Evolutionary conservation across 2,113 vertebrate species (phyloP), one percentile per base, ranked within the genome.

Genomic region (Oenanthe oenanthe): DNA sequence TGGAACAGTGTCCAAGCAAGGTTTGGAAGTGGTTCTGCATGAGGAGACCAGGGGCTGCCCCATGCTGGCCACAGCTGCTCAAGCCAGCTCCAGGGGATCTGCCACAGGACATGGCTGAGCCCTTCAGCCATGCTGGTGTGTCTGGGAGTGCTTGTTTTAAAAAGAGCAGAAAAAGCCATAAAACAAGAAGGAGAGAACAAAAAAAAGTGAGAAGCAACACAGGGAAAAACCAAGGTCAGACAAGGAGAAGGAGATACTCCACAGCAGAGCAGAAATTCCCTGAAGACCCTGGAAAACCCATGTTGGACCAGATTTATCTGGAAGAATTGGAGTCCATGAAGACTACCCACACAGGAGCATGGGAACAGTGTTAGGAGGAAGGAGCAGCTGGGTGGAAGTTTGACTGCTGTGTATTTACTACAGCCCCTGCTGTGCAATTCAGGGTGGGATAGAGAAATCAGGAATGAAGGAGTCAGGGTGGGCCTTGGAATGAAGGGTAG

Each of bases 391-490:
- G 28, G 29, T 54, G 9, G 12, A 21, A 76, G 34, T 50, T 50
- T 14, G 19, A 31, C 6, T 17, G 21, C 26, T 34, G 3, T 22
- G 25, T 50, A 18, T 25, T 47, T 72, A 38, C 38, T 81, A 29
- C 47, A 70, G 14, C 5, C 4, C 3, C 5, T 0, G 12, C 9
- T 29, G 20, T 3, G 2, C 25, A 4, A 3, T 17, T 50, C 1
- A 0, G 4, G 2, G 8, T 54, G 16, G 8, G 19, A 54, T 4
- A 50, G 25, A 60, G 21, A 14, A 25, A 7, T 74, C 25, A 50
- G 34, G 29, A 78, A 17, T 8, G 20, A 80, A 67, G 45, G 28
- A 65, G 8, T 61, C 36, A 73, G 26, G 18, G 9, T 63, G 8
- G 16, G 34, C 21, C 42, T 74, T 32, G 15, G 34, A 74, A 84